Evolutionary conservation across 2,113 vertebrate genomes (phyloP).

Genomic region (Otolemur garnettii): DNA sequence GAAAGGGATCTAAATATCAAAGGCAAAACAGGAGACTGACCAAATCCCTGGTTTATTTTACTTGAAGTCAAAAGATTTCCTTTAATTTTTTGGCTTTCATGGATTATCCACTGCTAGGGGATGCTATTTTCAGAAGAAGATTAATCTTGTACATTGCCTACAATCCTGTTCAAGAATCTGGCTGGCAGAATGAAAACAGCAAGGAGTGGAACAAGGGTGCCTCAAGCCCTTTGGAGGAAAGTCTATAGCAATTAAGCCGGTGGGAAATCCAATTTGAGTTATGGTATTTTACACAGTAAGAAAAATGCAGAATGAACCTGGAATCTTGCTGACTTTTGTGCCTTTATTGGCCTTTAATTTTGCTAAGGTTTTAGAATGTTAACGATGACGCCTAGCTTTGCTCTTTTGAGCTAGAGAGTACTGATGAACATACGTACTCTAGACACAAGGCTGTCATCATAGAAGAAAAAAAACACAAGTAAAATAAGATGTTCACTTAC

Average conservation of each 20-base stretch:
- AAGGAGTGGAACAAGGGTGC: not conserved
- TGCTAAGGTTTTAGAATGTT: not conserved
- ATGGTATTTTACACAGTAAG: not conserved
- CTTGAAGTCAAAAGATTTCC: constrained; percentile 60
- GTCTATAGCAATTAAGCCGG: not conserved
- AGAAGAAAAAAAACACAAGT: not conserved
- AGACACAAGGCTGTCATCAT: not conserved
- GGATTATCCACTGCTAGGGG: constrained; percentile 31
- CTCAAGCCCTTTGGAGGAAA: not conserved
- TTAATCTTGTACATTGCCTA: not conserved
- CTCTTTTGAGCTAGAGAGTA: not conserved
- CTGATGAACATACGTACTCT: not conserved
- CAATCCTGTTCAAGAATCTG: not conserved
- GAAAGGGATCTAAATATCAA: constrained; percentile 72
- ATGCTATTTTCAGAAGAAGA: constrained; percentile 34
- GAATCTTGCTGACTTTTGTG: not conserved
- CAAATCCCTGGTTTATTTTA: not conserved
- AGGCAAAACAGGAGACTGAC: constrained; percentile 2
- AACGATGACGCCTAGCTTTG: not conserved
- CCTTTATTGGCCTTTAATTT: not conserved
- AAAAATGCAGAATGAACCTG: not conserved
- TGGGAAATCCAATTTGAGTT: not conserved
- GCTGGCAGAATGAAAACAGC: not conserved
- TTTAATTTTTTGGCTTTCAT: constrained; percentile 51
- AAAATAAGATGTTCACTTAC: not conserved